Evolutionary conservation across 2,113 vertebrate species (phyloP).

Genomic region (cattle (Bos taurus)): ARS-UCD2.0 NC_037339.1:69583001-69583500

Average conservation of each 20-base stretch:
- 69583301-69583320: neutral
- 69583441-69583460: neutral
- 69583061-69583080: neutral
- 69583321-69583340: neutral
- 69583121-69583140: neutral
- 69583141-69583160: neutral
- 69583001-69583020: neutral
- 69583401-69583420: fast-evolving
- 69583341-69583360: neutral
- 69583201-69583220: neutral
- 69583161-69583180: neutral
- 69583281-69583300: neutral
- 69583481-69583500: neutral
- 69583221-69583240: neutral
- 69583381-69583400: neutral
- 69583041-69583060: neutral
- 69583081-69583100: fast-evolving
- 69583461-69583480: neutral
- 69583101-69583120: neutral
- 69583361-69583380: fast-evolving
- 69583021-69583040: neutral
- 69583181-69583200: neutral
- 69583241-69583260: neutral
- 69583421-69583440: no score
- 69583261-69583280: neutral